phyloP scores from a whole-genome alignment of 2,113 vertebrate genomes.

The Ctenomys sociabilis region DNA sequence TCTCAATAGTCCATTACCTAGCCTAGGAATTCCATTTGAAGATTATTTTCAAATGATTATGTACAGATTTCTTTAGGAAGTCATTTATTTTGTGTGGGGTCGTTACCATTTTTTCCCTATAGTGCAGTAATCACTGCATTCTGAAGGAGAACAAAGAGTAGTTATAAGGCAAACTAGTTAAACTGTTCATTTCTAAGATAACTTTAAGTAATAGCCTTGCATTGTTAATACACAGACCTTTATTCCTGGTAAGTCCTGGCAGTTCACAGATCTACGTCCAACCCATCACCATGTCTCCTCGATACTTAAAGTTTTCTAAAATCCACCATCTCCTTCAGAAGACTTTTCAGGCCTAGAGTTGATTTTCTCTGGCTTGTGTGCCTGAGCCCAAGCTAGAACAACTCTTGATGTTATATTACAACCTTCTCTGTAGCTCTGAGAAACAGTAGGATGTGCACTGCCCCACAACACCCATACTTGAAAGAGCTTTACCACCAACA shows the following conservation, averaged over 20 bases:
- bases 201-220: neutral
- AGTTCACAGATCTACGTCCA: neutral
- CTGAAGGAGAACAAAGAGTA: neutral
- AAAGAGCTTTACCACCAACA: neutral
- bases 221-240: neutral
- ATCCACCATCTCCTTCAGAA: neutral
- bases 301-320: neutral
- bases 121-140: neutral
- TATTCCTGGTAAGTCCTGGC: neutral
- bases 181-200: neutral
- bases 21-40: neutral
- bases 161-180: neutral
- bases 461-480: neutral
- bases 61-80: no score
- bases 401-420: neutral
- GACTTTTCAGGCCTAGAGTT: neutral
- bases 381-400: neutral
- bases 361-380: neutral
- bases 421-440: neutral
- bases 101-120: no score
- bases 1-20: neutral
- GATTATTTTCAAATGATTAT: no score
- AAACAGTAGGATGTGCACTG: neutral
- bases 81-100: no score
- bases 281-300: neutral